These are phyloP conservation scores for Gambusia affinis DNA, from an alignment of 2,113 vertebrate genomes.

Conservation along the genomic window DNA sequence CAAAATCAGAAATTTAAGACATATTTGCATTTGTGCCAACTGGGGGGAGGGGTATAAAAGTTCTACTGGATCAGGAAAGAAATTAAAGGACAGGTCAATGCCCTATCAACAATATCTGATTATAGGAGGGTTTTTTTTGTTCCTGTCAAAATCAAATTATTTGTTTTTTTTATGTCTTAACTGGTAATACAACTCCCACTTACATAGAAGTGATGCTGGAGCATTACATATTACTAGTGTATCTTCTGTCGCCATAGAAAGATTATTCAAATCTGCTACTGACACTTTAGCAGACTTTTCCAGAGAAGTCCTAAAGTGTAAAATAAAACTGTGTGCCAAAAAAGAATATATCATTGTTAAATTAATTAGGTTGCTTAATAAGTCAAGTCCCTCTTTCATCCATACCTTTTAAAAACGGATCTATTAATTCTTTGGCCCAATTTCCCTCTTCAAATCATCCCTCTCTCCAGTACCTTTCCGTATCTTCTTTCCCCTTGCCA, in stretches of 20 bases:
- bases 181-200: no score
- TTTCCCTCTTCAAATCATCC: slow-evolving; percentile 25
- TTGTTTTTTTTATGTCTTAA: no score
- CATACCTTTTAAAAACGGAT: slow-evolving; percentile 62
- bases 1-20: no score
- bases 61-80: no score
- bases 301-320: slow-evolving; percentile 35
- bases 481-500: slow-evolving; percentile 25
- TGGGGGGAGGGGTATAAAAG: no score
- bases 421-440: slow-evolving; percentile 49
- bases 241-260: background rate
- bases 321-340: slow-evolving; percentile 26
- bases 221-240: no score
- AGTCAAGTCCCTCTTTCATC: slow-evolving; percentile 57
- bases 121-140: no score
- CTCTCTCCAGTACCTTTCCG: slow-evolving; percentile 9
- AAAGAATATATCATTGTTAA: slow-evolving; percentile 44
- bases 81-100: no score
- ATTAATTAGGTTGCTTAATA: slow-evolving; percentile 49
- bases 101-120: no score
- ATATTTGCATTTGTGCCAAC: no score
- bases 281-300: slow-evolving; percentile 28
- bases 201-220: no score
- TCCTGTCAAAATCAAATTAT: no score
- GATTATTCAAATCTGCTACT: slow-evolving; percentile 27